Percentiles rank a stretch among this genome's conserved stretches.
phyloP scores from a whole-genome alignment of 2,797 vertebrate genomes.

The Ceyx erithaca region DNA sequence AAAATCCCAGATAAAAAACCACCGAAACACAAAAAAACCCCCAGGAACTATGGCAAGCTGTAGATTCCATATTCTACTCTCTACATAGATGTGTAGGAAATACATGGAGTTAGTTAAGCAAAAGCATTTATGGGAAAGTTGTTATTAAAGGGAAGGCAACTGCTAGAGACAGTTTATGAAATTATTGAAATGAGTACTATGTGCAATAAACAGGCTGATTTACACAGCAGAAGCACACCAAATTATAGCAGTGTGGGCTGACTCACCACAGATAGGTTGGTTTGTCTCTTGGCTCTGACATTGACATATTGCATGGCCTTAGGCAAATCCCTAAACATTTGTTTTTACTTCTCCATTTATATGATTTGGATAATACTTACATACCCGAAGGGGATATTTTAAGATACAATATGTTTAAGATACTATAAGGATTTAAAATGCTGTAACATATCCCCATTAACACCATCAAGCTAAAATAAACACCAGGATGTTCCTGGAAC shows the following conservation, averaged over 20 bases:
- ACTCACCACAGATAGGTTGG: conserved; percentile 50
- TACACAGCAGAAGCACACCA: conserved; percentile 20
- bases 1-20: neutral
- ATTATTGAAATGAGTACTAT: conserved; percentile 18
- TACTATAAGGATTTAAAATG: conserved; percentile 48
- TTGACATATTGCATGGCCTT: neutral
- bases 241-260: conserved; percentile 43
- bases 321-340: conserved; percentile 52
- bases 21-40: neutral
- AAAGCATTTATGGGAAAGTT: conserved; percentile 32
- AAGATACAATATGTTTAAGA: conserved; percentile 55
- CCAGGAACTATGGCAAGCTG: neutral
- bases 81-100: neutral
- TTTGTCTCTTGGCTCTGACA: conserved; percentile 43
- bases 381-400: conserved; percentile 54
- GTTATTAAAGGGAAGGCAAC: conserved; percentile 37
- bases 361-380: conserved; percentile 51
- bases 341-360: conserved; percentile 51
- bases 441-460: conserved; percentile 43
- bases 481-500: neutral
- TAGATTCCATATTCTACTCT: neutral
- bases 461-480: conserved; percentile 22
- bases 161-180: conserved; percentile 24
- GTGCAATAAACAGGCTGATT: conserved; percentile 13
- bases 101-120: neutral